Base-by-base conservation (phyloP, 2,113 vertebrate genomes). In the Plecturocebus donacophilus region DNA sequence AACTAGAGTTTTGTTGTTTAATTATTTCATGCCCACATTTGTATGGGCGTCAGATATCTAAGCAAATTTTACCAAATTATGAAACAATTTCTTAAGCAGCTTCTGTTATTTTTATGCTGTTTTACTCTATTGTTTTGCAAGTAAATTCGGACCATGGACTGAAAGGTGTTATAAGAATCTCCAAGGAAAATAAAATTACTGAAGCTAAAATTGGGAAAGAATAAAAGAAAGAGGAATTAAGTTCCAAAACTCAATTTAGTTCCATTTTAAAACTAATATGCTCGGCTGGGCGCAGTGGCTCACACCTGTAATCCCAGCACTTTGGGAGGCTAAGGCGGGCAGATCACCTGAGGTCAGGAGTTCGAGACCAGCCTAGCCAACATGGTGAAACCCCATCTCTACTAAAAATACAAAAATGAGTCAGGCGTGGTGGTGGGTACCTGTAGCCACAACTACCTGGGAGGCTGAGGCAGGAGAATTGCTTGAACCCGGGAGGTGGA, bases 211-310 rank as follows among this genome's bases (percentile, higher is more conserved):
- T 23, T 90, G 58, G 70, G 47, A 91, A 68, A 40, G 4, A 81
- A 42, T 66, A 73, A 94, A 95, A 92, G 42, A 91, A 92, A 95
- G 19, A 64, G 6, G 56, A 95, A 87, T 70, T 86, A 47, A 76
- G 27, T 91, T 49, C 76, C 76, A 73, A 23, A 88, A 42, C 27
- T 87, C 70, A 21, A 58, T 80, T 54, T 81, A 77, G 93, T 95
- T 96, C 8, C 32, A 16, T 81, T 95, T 79, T 25, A 84, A 96
- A 90, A 76, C 49, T 35, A 90, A 38, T 12, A 27, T 32, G 14
- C 49, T 90, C 61, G 2, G 61, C 27, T 5, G 0, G 61, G 2
- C 5, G 5, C 30, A 30, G 61, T 64, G 56, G 56, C 21, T 58
- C 56, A 58, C 56, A 8, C 56, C 56, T 58, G 56, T 58, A 58